These are phyloP conservation scores for Dendrolimus pini DNA, from an alignment of 2,888 invertebrate species.

Conservation along the genomic window DNA sequence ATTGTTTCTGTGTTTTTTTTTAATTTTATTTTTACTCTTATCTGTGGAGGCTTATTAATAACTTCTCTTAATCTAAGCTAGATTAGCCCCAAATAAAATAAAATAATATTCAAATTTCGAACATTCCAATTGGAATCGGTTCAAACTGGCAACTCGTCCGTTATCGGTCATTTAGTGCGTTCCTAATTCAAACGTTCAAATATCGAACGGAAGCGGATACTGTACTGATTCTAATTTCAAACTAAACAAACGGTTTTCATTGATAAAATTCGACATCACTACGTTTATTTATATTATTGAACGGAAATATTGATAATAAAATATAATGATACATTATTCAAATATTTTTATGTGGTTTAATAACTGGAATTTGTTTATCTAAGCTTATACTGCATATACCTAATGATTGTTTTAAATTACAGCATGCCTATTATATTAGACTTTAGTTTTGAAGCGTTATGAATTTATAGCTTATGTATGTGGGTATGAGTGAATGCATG, in stretches of 20 bases:
- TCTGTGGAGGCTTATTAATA: no score
- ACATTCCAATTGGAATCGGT: slow-evolving; percentile 12
- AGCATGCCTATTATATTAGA: no score
- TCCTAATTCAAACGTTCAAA: slow-evolving; percentile 67
- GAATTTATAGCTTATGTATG: no score
- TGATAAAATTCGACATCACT: slow-evolving; percentile 50
- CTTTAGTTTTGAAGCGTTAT: no score
- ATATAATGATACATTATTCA: background rate
- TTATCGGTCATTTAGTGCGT: slow-evolving; percentile 56
- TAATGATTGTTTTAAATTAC: no score
- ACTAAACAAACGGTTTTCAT: slow-evolving; percentile 67
- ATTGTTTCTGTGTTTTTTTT: no score
- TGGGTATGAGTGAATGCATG: no score
- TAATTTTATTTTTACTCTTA: no score
- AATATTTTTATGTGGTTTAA: background rate
- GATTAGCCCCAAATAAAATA: no score
- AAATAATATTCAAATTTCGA: background rate
- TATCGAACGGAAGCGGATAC: slow-evolving; percentile 76
- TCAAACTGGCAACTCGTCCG: slow-evolving; percentile 26
- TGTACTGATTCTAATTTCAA: slow-evolving; percentile 74
- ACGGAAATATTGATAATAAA: slow-evolving; percentile 27
- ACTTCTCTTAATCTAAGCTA: no score
- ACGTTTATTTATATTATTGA: slow-evolving; percentile 36
- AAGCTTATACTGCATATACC: slow-evolving; percentile 6
- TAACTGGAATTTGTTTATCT: slow-evolving; percentile 7